Evolutionary conservation across 2,797 vertebrate genomes (phyloP), one percentile per base, ranked within the genome.

Genomic region (Ptychadena robeensis): DNA sequence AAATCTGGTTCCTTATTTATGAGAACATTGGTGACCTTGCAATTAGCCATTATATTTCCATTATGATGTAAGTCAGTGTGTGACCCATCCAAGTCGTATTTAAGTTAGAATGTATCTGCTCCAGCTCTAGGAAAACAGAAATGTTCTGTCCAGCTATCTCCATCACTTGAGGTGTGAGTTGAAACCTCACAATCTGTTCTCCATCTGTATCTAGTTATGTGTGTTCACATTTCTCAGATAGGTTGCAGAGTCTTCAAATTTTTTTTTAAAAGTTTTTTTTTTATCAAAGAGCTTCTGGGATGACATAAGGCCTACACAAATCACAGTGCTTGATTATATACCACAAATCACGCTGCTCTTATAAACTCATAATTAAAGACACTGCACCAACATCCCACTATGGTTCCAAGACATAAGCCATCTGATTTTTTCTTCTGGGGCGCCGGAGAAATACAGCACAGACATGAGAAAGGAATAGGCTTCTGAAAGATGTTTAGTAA

Each of bases 281-380:
- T 61, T 61, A 63, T 75, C 73, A 75, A 37, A 75, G 57, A 75
- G 57, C 57, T 30, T 75, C 25, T 63, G 57, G 35, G 34, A 75
- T 75, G 27, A 64, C 57, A 22, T 25, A 14, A 31, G 35, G 38
- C 14, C 14, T 30, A 38, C 59, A 64, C 73, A 75, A 38, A 75
- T 75, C 73, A 75, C 9, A 22, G 59, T 32, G 14, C 34, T 12
- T 64, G 73, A 63, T 61, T 75, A 38, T 75, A 40, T 63, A 64
- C 35, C 34, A 32, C 25, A 64, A 11, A 75, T 28, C 59, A 61
- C 4, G 27, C 59, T 61, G 59, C 6, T 53, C 15, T 22, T 53
- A 22, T 53, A 28, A 25, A 61, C n/a, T 28, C 59, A 27, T 10
- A 25, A 61, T 61, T 25, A 61, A 61, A 61, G 59, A 61, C 25